Conservation (phyloP, 2,888 invertebrate genomes). For the Pandemis heparana region DNA sequence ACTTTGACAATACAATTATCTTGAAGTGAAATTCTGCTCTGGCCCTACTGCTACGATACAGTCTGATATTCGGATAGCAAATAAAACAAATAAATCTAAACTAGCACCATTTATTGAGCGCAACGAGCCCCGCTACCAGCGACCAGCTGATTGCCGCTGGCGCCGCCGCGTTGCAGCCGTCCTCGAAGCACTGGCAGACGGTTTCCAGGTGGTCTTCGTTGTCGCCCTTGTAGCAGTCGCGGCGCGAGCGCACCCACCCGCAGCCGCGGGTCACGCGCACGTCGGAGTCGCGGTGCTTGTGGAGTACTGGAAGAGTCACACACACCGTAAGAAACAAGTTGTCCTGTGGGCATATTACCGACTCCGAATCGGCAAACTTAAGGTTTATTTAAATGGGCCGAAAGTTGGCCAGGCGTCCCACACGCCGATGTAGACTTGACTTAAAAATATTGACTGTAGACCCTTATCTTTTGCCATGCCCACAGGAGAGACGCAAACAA, state of each 20-base stretch:
- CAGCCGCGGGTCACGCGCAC: slow-evolving; percentile 87
- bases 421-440: too few relatives aligned
- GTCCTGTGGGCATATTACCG: too few relatives aligned
- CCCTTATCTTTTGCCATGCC: too few relatives aligned
- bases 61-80: not conserved
- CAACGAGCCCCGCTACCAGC: not conserved
- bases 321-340: too few relatives aligned
- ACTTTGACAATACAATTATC: too few relatives aligned
- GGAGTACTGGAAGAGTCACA: slow-evolving; percentile 72
- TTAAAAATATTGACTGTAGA: too few relatives aligned
- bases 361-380: too few relatives aligned
- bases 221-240: slow-evolving; percentile 86
- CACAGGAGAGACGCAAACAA: too few relatives aligned
- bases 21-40: too few relatives aligned
- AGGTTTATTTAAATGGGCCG: too few relatives aligned
- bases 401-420: too few relatives aligned
- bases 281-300: slow-evolving; percentile 70
- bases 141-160: not conserved
- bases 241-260: slow-evolving; percentile 83
- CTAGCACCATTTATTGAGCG: slow-evolving; percentile 3
- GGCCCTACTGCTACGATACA: too few relatives aligned
- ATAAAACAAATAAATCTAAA: not conserved
- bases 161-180: slow-evolving; percentile 84
- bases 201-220: slow-evolving; percentile 88
- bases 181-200: slow-evolving; percentile 87